Evolutionary conservation across 2,888 invertebrate genomes (phyloP).

Genomic region (Ligdia adustata): DNA sequence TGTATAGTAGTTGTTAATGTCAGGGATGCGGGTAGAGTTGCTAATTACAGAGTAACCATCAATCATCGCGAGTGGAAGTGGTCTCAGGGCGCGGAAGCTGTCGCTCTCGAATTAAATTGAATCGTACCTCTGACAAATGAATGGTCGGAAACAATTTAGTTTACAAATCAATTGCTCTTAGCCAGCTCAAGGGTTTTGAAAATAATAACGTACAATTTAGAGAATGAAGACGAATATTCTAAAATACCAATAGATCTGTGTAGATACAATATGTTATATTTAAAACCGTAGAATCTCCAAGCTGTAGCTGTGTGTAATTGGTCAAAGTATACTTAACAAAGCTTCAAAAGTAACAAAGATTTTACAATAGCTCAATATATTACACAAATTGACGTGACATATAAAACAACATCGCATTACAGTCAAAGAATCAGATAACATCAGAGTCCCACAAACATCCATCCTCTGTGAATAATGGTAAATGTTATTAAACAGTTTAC

Average conservation of each 20-base stretch:
- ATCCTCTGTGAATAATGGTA: slow-evolving; percentile 27
- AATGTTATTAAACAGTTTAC: slow-evolving; percentile 39
- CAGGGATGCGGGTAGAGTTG: slow-evolving; percentile 56
- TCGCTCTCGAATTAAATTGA: slow-evolving; percentile 34
- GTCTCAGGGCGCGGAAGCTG: slow-evolving; percentile 29
- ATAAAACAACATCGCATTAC: slow-evolving; percentile 10
- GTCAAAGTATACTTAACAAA: too few relatives aligned
- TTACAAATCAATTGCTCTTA: slow-evolving; percentile 26
- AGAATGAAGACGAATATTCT: too few relatives aligned
- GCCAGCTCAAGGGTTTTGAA: background rate
- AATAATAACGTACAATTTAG: too few relatives aligned
- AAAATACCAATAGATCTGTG: too few relatives aligned
- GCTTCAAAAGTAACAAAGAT: slow-evolving; percentile 9
- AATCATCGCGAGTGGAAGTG: slow-evolving; percentile 57
- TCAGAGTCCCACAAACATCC: slow-evolving; percentile 10
- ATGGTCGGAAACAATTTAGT: slow-evolving; percentile 27
- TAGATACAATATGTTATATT: too few relatives aligned
- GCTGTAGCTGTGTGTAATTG: too few relatives aligned
- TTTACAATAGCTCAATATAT: slow-evolving; percentile 10
- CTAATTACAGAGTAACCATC: slow-evolving; percentile 73
- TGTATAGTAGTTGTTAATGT: slow-evolving; percentile 44
- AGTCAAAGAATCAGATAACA: slow-evolving; percentile 9
- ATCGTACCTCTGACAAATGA: slow-evolving; percentile 32
- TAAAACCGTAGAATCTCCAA: too few relatives aligned
- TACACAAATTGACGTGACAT: slow-evolving; percentile 14